Base-by-base conservation (phyloP, 2,888 invertebrate species). In the Pandemis heparana region DNA sequence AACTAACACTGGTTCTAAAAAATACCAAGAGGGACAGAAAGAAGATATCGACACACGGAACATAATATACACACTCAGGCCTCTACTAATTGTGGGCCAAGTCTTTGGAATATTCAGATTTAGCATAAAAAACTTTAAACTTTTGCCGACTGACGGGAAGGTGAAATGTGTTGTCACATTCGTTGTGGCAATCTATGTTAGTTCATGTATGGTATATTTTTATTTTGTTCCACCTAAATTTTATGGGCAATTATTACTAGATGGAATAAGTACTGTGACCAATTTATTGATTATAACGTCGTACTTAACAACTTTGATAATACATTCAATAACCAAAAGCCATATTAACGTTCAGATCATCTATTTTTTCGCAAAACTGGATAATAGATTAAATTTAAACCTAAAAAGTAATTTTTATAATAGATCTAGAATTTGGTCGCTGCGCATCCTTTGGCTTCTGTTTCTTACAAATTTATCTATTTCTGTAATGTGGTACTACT, bases 21-120 rank as follows among this genome's bases (percentile, higher is more conserved):
- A n/a, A n/a, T n/a, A n/a, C 51, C n/a, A 51, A 16, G 1, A n/a
- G 1, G 51, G n/a, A 51, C n/a, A 16, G 16, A 51, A 7, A 16
- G 51, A 51, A 7, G 16, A 51, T 14, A 46, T 10, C 6, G 7
- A 51, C 16, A 2, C 14, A 51, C 16, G n/a, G 14, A n/a, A 51
- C 16, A 16, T 51, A 51, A 16, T 51, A n/a, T 18, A 63, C 32
- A 56, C 70, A 23, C 23, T 71, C 12, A 16, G 8, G 51, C 75
- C 75, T 12, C 9, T 70, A 3, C 16, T 70, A n/a, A 10, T 59
- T 5, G 32, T 32, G 14, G 77, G 70, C 32, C 63, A 60, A 7
- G 39, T 72, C 8, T 73, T 75, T 56, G 75, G 74, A 46, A 68
- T 75, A 60, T 75, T 75, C 48, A 51, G 77, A 68, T 75, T 75